Base-by-base conservation (phyloP, 1,140 invertebrate species). In the Cydia fagiglandana region DNA sequence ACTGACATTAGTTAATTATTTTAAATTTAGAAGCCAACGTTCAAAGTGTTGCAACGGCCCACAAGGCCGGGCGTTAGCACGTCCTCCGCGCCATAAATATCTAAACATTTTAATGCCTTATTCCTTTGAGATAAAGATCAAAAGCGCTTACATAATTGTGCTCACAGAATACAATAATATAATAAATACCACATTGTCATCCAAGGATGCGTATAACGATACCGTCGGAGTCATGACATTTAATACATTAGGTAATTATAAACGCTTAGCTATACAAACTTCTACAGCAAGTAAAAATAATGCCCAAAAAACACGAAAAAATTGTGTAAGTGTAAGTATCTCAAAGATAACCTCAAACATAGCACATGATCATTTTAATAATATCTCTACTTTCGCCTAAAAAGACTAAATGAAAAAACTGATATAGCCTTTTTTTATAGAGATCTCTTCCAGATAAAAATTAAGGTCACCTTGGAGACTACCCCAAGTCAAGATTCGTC, bases 11-110 rank as follows among this genome's bases (percentile, higher is more conserved):
- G 50, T 17, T 53, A 56, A 17, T 56, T 56, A 56, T 56, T 56
- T 56, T 56, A 56, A 56, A 56, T 56, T 56, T 56, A 56, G 53
- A 56, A 56, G 53, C 53, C 53, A 56, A 56, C 53, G 53, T 56
- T 17, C 53, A 56, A 56, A 56, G 53, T 56, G 53, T 56, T 56
- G 53, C 53, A 56, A 56, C 53, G n/a, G n/a, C 53, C 53, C 53
- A 17, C 53, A 56, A 56, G 53, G 53, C 53, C 53, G 53, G 53
- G 53, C 53, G n/a, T 56, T 56, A 17, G n/a, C 53, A 56, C 53
- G n/a, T n/a, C 15, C 47, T 9, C n/a, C 20, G 7, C 53, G 15
- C 53, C 53, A 56, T 17, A 56, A 56, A n/a, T 17, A 56, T 56
- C 53, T 56, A 56, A 7, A 56, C 53, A 17, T 17, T n/a, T 56